phyloP scores from a whole-genome alignment of 2,888 invertebrate genomes.

The Hedya salicella region DNA sequence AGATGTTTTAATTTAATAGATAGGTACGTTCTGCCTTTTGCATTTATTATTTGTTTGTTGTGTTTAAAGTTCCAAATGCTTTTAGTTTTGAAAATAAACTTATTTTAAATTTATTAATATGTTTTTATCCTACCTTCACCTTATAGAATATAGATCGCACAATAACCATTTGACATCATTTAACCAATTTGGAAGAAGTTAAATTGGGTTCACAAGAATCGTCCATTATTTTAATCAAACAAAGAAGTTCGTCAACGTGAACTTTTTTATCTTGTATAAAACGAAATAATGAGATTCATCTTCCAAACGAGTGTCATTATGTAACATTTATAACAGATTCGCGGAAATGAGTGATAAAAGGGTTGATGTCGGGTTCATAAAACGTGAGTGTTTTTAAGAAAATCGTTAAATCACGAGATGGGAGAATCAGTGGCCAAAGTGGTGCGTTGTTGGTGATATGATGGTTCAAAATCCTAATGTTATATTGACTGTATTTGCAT shows the following conservation, averaged over 20 bases:
- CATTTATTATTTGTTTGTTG: conserved; percentile 39
- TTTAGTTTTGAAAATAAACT: conserved; percentile 19
- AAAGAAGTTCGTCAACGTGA: conserved; percentile 19
- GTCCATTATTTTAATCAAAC: conserved; percentile 14
- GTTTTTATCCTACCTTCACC: neutral
- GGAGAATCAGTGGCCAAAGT: too few species aligned
- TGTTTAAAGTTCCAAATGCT: conserved; percentile 37
- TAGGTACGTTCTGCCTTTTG: conserved; percentile 16
- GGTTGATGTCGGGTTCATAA: neutral
- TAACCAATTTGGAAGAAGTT: neutral
- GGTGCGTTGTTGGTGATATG: too few species aligned
- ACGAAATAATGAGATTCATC: conserved; percentile 4
- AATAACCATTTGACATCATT: neutral
- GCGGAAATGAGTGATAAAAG: neutral
- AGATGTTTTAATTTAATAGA: conserved; percentile 8
- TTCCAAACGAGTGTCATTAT: neutral
- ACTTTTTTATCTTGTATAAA: conserved; percentile 5
- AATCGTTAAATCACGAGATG: too few species aligned
- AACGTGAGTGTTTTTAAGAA: neutral
- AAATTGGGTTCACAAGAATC: neutral
- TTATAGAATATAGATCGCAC: too few species aligned
- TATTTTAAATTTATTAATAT: neutral
- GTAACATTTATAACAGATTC: neutral
- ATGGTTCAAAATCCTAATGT: too few species aligned
- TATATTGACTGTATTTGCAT: too few species aligned